These are phyloP conservation scores for Ochropacha duplaris DNA, from an alignment of 2,888 invertebrate genomes.

Conservation along the genomic window DNA sequence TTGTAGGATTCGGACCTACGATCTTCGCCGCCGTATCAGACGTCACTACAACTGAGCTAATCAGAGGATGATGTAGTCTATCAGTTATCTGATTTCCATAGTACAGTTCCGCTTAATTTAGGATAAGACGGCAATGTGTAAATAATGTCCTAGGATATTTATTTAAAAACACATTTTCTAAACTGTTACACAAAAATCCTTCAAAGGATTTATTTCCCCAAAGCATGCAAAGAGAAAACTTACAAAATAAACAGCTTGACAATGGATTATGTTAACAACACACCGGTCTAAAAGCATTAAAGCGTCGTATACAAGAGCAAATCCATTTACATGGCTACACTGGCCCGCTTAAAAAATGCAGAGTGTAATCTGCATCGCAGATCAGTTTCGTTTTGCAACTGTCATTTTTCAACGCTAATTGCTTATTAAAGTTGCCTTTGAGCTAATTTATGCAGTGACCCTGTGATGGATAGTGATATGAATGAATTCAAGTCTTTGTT, in stretches of 20 bases:
- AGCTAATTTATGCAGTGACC: not conserved
- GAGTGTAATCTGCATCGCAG: constrained; percentile 50
- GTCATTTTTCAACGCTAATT: constrained; percentile 46
- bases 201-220: not conserved
- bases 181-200: not conserved
- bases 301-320: not conserved
- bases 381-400: constrained; percentile 39
- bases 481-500: not conserved
- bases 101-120: too few relatives aligned
- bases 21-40: too few relatives aligned
- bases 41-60: too few relatives aligned
- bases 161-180: not conserved
- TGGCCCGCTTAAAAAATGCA: constrained; percentile 45
- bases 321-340: not conserved
- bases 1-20: too few relatives aligned
- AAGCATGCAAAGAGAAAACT: not conserved
- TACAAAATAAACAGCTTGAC: not conserved
- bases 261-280: not conserved
- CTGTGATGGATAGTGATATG: not conserved
- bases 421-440: constrained; percentile 20
- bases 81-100: too few relatives aligned
- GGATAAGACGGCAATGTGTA: too few relatives aligned
- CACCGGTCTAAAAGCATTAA: not conserved
- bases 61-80: too few relatives aligned
- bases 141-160: too few relatives aligned